These are phyloP conservation scores for Tigriopus californicus DNA, from an alignment of 2,888 invertebrate species.

Conservation along the genomic window DNA sequence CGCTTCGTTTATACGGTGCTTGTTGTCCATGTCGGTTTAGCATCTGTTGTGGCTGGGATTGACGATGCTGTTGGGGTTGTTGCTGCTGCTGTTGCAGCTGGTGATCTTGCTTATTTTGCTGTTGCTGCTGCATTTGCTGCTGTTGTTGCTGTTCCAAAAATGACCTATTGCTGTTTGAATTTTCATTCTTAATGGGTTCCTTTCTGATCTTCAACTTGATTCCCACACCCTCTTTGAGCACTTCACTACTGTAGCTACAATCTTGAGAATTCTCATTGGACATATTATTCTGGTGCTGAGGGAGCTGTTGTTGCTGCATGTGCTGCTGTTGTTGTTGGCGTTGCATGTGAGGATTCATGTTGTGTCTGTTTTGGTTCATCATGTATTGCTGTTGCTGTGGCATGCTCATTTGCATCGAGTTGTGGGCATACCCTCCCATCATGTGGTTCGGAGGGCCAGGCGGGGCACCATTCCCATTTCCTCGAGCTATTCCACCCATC, in stretches of 20 bases:
- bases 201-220: constrained; percentile 6
- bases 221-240: constrained; percentile 8
- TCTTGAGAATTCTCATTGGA: not conserved
- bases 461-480: not conserved
- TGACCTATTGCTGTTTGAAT: not conserved
- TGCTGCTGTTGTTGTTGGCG: constrained; percentile 2
- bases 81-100: constrained; percentile 7
- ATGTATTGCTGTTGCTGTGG: not conserved
- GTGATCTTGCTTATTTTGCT: constrained; percentile 12
- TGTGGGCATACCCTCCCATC: not conserved
- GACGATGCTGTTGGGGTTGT: constrained; percentile 2
- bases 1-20: not conserved
- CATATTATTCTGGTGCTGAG: not conserved
- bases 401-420: not conserved
- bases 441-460: not conserved
- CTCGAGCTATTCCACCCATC: not conserved
- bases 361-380: not conserved
- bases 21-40: not conserved
- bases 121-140: constrained; percentile 11
- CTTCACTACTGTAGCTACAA: constrained; percentile 8
- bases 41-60: constrained; percentile 11
- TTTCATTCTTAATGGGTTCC: not conserved
- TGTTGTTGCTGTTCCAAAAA: not conserved
- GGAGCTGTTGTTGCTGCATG: not conserved
- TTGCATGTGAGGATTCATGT: constrained; percentile 3